phyloP scores from a whole-genome alignment of 2,888 invertebrate genomes.

The Odontocolon sp. region DNA sequence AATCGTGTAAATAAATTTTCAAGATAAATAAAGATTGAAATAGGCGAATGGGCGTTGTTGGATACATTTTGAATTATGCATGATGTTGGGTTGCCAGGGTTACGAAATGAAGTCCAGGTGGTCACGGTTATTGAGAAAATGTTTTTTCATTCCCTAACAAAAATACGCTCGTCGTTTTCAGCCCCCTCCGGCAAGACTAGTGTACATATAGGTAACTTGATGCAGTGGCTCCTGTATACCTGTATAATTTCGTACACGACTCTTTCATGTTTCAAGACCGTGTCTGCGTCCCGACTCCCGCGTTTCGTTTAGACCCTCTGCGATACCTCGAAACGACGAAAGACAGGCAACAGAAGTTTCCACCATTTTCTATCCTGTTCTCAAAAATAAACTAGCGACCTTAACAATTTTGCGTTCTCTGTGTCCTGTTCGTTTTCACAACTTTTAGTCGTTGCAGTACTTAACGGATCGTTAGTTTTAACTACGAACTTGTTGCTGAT shows the following conservation, averaged over 20 bases:
- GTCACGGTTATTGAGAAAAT: slow-evolving; percentile 31
- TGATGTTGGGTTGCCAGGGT: slow-evolving; percentile 1
- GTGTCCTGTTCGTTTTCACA: too few species aligned
- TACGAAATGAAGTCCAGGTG: neutral
- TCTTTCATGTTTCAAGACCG: neutral
- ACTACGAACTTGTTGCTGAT: neutral
- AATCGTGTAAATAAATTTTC: too few species aligned
- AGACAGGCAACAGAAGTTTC: too few species aligned
- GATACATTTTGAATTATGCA: slow-evolving; percentile 22
- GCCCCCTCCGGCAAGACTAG: neutral
- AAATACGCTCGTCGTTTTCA: slow-evolving; percentile 19
- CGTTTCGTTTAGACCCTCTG: too few species aligned
- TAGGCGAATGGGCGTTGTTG: neutral
- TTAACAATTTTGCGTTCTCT: neutral
- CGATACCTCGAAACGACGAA: too few species aligned
- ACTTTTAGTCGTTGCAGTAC: neutral
- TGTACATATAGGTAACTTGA: neutral
- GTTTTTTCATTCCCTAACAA: slow-evolving; percentile 14
- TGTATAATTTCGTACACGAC: neutral
- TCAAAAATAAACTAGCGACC: neutral
- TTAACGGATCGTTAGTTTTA: slow-evolving; percentile 10
- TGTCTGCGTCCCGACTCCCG: too few species aligned
- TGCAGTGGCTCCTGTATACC: neutral
- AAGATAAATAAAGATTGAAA: too few species aligned
- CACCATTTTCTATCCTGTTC: neutral